Evolutionary conservation across 2,888 invertebrate genomes (phyloP).

Genomic region (Arrhopalites spinosus): DNA sequence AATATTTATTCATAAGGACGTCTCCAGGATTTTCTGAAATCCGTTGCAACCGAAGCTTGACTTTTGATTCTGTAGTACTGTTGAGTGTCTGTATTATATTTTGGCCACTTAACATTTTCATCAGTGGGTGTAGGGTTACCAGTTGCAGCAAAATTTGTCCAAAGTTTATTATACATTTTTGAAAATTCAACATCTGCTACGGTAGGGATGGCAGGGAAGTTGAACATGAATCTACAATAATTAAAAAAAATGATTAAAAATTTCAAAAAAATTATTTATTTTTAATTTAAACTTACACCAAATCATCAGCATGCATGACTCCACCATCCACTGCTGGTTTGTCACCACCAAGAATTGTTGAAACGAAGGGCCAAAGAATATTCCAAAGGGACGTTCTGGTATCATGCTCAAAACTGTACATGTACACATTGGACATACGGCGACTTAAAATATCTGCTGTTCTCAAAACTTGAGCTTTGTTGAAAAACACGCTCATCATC

Average conservation of each 20-base stretch:
- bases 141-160: constrained; percentile 24
- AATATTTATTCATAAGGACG: neutral
- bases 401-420: constrained; percentile 20
- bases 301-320: constrained; percentile 26
- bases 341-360: constrained; percentile 1
- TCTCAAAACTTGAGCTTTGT: constrained; percentile 13
- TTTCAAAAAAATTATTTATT: neutral
- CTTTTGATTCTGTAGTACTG: constrained; percentile 1
- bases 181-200: constrained; percentile 11
- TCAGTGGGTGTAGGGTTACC: constrained; percentile 18
- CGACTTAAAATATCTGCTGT: constrained; percentile 22
- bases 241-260: neutral
- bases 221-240: constrained; percentile 16
- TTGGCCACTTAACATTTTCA: constrained; percentile 1
- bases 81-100: neutral
- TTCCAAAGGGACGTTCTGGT: constrained; percentile 5
- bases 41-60: neutral
- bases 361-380: constrained; percentile 13
- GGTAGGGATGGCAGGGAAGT: constrained; percentile 19
- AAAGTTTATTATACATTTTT: constrained; percentile 18
- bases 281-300: no score
- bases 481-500: constrained; percentile 31
- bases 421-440: constrained; percentile 8
- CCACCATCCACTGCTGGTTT: constrained; percentile 19
- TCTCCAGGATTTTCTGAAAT: neutral